Evolutionary conservation across 2,113 vertebrate species (phyloP), one percentile per base, ranked within the genome.

Genomic region (Epinephelus fuscoguttatus): DNA sequence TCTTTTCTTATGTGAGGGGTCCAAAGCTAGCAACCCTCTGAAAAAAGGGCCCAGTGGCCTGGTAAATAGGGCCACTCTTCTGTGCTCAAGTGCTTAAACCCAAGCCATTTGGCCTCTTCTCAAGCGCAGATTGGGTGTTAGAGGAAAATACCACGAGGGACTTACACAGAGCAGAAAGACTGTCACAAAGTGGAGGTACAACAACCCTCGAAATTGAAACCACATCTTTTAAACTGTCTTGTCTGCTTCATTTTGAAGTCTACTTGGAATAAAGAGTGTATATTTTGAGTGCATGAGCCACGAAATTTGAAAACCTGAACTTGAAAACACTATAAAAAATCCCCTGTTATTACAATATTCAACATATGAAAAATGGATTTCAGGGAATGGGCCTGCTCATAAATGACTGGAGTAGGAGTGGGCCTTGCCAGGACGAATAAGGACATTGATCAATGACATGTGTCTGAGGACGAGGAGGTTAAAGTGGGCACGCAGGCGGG

Each of bases 1-100:
- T 92, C 82, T 83, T 89, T 90, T 85, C 72, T 89, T 84, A 82
- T 88, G 78, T n/a, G 80, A 49, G 70, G 56, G 85, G 78, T 89
- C 87, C 83, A 81, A 84, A 90, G 89, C 90, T 81, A 87, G 88
- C 77, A 81, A 78, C 81, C 78, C 72, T 82, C 47, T 72, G 88
- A 84, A 47, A 64, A 82, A 83, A 80, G 80, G 85, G 82, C 60
- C 80, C 77, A 87, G 86, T 78, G 80, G 83, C 60, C 81, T 84
- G 77, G 75, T 84, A 86, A 94, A 93, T 79, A 76, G 86, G 82
- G 70, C 40, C 76, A 52, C 64, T 91, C 87, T 53, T 87, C 85
- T 80, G 75, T 74, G 75, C 76, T 86, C 79, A 55, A 89, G 88
- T 78, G 81, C 85, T 86, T 86, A 79, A 80, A 75, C 66, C 21